These are phyloP conservation scores for Lissocephala sabroskyi DNA, from an alignment of 2,888 invertebrate genomes.

Conservation along the genomic window DNA sequence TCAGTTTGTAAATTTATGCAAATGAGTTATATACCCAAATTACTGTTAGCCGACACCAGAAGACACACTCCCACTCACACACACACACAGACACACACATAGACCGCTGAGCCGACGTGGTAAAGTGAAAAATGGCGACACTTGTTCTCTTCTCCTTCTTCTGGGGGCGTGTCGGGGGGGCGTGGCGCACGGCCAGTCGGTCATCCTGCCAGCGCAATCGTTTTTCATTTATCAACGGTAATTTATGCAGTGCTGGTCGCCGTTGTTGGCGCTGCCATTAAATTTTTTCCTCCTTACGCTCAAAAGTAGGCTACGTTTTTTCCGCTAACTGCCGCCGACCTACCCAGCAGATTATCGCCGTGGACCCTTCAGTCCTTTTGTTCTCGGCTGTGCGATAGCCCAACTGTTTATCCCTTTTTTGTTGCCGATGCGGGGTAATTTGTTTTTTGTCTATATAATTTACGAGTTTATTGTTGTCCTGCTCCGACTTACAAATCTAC, in stretches of 20 bases:
- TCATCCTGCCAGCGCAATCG: slow-evolving; percentile 13
- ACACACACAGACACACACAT: background rate
- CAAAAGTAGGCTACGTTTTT: slow-evolving; percentile 23
- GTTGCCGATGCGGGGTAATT: slow-evolving; percentile 1
- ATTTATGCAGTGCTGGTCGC: slow-evolving; percentile 50
- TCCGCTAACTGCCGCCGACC: background rate
- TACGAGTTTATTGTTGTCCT: slow-evolving; percentile 5
- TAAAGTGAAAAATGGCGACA: slow-evolving; percentile 47
- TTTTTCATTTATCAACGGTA: slow-evolving; percentile 52
- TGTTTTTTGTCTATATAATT: slow-evolving; percentile 4
- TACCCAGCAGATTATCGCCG: too few relatives aligned
- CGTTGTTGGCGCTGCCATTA: slow-evolving; percentile 23
- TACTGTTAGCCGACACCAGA: slow-evolving; percentile 41
- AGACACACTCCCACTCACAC: slow-evolving; percentile 1
- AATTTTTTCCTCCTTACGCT: slow-evolving; percentile 25
- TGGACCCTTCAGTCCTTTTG: too few relatives aligned
- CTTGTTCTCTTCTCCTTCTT: slow-evolving; percentile 35
- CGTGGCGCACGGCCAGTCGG: slow-evolving; percentile 8
- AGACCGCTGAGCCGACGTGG: too few relatives aligned
- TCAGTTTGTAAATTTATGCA: slow-evolving; percentile 61
- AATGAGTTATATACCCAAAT: slow-evolving; percentile 63
- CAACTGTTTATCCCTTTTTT: slow-evolving; percentile 2
- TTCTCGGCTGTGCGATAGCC: background rate
- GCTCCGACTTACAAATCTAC: slow-evolving; percentile 9
- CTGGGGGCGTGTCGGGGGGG: too few relatives aligned